Evolutionary conservation across 2,888 invertebrate genomes (phyloP).

Genomic region (Bombylius major): DNA sequence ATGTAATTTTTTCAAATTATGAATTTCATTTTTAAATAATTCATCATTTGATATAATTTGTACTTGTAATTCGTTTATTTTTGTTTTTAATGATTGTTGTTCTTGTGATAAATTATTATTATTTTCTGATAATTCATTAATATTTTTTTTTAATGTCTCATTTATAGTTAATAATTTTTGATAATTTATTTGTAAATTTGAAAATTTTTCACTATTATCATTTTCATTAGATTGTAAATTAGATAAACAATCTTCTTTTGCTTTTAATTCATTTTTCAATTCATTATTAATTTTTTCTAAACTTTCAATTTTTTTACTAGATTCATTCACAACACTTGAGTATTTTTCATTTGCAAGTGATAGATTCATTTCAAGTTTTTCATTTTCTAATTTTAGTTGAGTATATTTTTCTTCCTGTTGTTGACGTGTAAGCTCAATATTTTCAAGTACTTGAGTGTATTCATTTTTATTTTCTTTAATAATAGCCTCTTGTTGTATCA

Average conservation of each 20-base stretch:
- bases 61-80: not conserved
- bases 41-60: too few species aligned
- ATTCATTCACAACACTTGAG: not conserved
- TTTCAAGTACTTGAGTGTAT: conserved; percentile 7
- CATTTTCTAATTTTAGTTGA: not conserved
- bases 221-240: too few species aligned
- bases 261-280: too few species aligned
- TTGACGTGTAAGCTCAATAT: not conserved
- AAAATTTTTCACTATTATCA: too few species aligned
- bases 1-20: conserved; percentile 12
- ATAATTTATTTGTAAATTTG: too few species aligned
- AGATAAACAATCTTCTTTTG: too few species aligned
- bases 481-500: not conserved
- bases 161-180: too few species aligned
- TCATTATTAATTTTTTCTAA: not conserved
- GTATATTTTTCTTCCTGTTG: not conserved
- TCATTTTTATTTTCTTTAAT: too few species aligned
- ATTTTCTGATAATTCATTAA: too few species aligned
- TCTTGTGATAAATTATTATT: too few species aligned
- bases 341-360: not conserved
- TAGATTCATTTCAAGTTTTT: not conserved
- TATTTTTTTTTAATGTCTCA: too few species aligned
- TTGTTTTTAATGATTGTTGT: not conserved
- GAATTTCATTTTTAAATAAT: too few species aligned
- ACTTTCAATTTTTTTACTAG: not conserved